Conservation (phyloP, 2,113 vertebrate species). For the Azemiops feae region DNA sequence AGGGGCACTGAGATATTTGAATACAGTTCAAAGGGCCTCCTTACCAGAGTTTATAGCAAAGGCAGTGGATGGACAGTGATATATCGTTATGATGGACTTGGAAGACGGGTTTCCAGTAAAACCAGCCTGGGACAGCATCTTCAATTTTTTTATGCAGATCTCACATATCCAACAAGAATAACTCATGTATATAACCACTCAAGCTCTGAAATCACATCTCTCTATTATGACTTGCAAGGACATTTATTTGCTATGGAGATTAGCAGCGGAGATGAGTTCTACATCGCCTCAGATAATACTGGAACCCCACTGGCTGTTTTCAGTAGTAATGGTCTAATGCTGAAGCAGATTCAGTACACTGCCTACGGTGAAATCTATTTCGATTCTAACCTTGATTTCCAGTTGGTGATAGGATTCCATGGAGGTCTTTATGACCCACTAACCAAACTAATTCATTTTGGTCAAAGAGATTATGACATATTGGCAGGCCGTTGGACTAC, state of each 20-base stretch:
- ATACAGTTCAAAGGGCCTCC: constrained; percentile 94
- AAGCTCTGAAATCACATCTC: constrained; percentile 94
- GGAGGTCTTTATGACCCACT: constrained; percentile 94
- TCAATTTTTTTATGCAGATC: constrained; percentile 96
- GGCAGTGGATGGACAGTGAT: constrained; percentile 91
- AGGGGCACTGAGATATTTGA: constrained; percentile 93
- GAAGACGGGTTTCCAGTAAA: constrained; percentile 90
- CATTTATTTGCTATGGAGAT: constrained; percentile 98
- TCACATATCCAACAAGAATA: constrained; percentile 90
- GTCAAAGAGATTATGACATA: constrained; percentile 94
- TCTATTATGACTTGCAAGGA: constrained; percentile 97
- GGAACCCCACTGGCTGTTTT: constrained; percentile 94
- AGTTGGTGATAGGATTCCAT: constrained; percentile 94
- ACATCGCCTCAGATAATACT: constrained; percentile 94
- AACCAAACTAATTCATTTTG: constrained; percentile 95
- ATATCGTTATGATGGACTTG: constrained; percentile 93
- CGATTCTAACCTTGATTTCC: constrained; percentile 96
- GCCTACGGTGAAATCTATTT: constrained; percentile 97
- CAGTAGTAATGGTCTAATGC: constrained; percentile 92
- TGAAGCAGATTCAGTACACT: constrained; percentile 97
- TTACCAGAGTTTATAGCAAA: constrained; percentile 94
- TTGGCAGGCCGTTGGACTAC: constrained; percentile 94
- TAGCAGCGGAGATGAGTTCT: constrained; percentile 96
- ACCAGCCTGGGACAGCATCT: constrained; percentile 91
- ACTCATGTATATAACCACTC: constrained; percentile 98